Conservation (phyloP, 1,140 invertebrate genomes). For the Drosophila sturtevanti region DNA sequence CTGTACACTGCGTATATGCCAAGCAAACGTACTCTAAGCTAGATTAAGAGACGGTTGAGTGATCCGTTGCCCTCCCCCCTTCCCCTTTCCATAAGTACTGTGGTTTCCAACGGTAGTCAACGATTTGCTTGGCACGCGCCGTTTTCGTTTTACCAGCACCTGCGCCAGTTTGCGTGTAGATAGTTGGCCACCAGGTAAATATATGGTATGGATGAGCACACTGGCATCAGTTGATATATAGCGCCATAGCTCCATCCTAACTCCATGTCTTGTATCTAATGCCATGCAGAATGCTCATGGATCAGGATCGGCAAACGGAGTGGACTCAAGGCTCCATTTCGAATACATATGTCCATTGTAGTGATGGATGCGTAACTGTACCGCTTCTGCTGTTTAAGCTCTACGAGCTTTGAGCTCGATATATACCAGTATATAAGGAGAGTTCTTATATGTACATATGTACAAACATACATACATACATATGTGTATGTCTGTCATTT, state of each 20-base stretch:
- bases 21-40: conserved; percentile 4
- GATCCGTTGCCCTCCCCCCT: conserved; percentile 27
- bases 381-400: not conserved
- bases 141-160: conserved; percentile 43
- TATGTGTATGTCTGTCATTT: too few relatives aligned
- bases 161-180: conserved; percentile 22
- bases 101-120: conserved; percentile 51
- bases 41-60: conserved; percentile 54
- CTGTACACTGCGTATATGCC: conserved; percentile 1
- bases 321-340: not conserved
- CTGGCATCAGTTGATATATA: conserved; percentile 6
- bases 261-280: not conserved
- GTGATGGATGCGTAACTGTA: not conserved
- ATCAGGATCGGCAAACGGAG: not conserved
- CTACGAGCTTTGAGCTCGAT: not conserved
- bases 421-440: not conserved
- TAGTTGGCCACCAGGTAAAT: conserved; percentile 9
- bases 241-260: not conserved
- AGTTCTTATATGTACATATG: too few relatives aligned
- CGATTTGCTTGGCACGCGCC: conserved; percentile 64
- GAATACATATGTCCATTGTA: too few relatives aligned
- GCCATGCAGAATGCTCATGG: not conserved
- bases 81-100: not conserved
- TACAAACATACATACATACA: too few relatives aligned
- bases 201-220: conserved; percentile 11